These are phyloP conservation scores for Aphaenogaster rudis DNA, from an alignment of 1,140 invertebrate genomes.

Conservation along the genomic window DNA sequence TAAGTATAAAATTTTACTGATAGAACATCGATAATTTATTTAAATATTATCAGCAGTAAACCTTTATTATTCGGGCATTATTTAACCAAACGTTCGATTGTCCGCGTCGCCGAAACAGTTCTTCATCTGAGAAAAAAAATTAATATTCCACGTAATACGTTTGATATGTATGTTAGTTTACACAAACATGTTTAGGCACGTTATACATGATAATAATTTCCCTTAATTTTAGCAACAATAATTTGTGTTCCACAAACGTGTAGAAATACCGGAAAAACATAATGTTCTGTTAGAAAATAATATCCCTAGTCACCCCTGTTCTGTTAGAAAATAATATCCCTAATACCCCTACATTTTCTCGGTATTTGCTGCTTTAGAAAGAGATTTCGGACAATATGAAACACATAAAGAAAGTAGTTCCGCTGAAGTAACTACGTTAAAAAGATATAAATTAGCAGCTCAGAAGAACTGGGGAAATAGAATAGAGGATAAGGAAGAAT, in stretches of 20 bases:
- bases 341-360: no score
- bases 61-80: neutral
- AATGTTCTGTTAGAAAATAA: no score
- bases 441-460: no score
- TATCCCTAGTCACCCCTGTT: no score
- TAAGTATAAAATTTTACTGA: neutral
- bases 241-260: neutral
- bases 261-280: neutral
- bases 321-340: no score
- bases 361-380: no score
- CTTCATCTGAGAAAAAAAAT: neutral
- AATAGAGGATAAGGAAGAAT: no score
- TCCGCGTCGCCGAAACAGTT: no score
- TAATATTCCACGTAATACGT: neutral
- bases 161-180: neutral
- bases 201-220: neutral
- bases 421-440: no score
- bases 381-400: no score
- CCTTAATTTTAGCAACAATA: neutral
- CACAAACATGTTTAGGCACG: neutral
- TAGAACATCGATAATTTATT: neutral
- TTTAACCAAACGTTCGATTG: neutral
- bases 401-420: no score
- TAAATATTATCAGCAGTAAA: constrained; percentile 3
- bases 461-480: no score